phyloP scores from a whole-genome alignment of 1,140 invertebrate species.

The Rhopalosiphum maidis region DNA sequence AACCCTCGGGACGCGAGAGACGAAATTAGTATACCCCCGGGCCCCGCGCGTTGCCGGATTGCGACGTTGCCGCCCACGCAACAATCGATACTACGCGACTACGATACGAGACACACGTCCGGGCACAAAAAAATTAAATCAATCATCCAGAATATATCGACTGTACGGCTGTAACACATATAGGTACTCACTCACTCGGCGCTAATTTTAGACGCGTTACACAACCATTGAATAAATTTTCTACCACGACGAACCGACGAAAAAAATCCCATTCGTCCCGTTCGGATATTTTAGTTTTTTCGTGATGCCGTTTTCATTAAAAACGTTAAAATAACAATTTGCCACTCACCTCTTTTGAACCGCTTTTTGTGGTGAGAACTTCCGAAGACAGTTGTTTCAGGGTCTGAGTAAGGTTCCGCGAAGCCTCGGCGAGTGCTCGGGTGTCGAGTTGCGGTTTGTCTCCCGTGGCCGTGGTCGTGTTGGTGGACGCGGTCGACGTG shows the following conservation, averaged over 20 bases:
- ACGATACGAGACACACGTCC: slow-evolving; percentile 5
- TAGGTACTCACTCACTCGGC: neutral
- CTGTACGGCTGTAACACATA: neutral
- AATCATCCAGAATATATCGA: slow-evolving; percentile 25
- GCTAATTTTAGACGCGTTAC: neutral
- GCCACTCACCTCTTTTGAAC: slow-evolving; percentile 51
- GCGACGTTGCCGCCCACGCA: slow-evolving; percentile 55
- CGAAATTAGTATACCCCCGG: slow-evolving; percentile 46
- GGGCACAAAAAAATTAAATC: slow-evolving; percentile 9
- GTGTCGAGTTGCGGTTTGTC: slow-evolving; percentile 67
- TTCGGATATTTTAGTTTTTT: slow-evolving; percentile 3
- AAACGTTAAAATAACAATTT: neutral
- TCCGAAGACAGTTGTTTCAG: slow-evolving; percentile 88
- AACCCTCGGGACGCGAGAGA: slow-evolving; percentile 49
- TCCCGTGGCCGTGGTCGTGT: slow-evolving; percentile 46
- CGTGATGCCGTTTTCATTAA: neutral
- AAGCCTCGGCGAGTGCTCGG: slow-evolving; percentile 83
- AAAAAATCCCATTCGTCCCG: neutral
- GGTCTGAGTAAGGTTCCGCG: slow-evolving; percentile 89
- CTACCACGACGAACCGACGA: neutral
- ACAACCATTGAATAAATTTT: neutral
- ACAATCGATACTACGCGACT: slow-evolving; percentile 45
- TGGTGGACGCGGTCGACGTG: slow-evolving; percentile 58
- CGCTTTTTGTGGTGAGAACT: slow-evolving; percentile 73
- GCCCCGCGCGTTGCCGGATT: slow-evolving; percentile 38